Base-by-base conservation (phyloP, 2,113 vertebrate genomes). In the Orcinus orca region DNA sequence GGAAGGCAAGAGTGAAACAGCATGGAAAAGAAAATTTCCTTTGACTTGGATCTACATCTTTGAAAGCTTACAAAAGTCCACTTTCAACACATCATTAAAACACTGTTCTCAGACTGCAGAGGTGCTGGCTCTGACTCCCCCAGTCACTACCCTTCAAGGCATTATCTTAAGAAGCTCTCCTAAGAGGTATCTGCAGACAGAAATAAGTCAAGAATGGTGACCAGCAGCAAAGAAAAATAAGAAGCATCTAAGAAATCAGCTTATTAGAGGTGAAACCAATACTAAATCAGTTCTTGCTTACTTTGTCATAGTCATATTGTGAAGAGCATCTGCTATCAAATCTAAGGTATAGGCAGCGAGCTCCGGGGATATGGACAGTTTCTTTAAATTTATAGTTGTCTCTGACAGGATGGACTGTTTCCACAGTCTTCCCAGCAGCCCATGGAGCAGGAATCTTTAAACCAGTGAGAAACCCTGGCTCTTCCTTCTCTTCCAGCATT, bases 341-440 rank as follows among this genome's bases (percentile, higher is more conserved):
- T 97, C 99, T 99, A 85, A 99, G 99, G 93, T 99, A 99, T 21
- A 99, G 98, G 97, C 99, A 99, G 88, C 99, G 99, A 21, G 99
- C 99, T 97, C 99, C 99, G 25, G 99, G 99, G 93, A 99, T 99
- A 95, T 99, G 99, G 9, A 99, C 99, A 0, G 99, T 99, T 97
- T 99, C 99, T 97, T 99, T 99, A 98, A 99, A 99, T 83, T 99
- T 99, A 96, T 99, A 99, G 97, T 99, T 99, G 98, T 99, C 99
- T 98, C 99, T 99, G 94, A 99, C 99, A 0, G 99, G 99, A 93
- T 99, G 99, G 31, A 99, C 99, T 1, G 99, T 99, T 98, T 99
- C 99, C 85, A 99, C 99, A 0, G 99, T 99, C 98, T 99, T 99
- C 89, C 99, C 99, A 81, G 99, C 99, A 96, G 99, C 99, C 99